These are phyloP conservation scores for Drosophila sturtevanti DNA, from an alignment of 1,140 invertebrate species.

Conservation along the genomic window DNA sequence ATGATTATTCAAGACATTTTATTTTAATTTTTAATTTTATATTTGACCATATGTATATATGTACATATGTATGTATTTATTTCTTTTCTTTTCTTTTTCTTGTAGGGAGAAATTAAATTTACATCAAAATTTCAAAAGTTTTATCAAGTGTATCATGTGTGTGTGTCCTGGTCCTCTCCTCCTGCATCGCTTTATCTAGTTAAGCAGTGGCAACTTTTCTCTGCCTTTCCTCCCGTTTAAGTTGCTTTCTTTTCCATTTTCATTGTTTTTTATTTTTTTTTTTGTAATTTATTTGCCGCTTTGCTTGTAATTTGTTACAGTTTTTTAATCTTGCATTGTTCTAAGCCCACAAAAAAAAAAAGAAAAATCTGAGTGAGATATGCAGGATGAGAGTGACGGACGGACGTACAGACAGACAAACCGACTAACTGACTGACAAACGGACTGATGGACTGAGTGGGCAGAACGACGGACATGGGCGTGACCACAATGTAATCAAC, in stretches of 20 bases:
- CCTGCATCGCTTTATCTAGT: neutral
- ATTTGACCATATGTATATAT: too few relatives aligned
- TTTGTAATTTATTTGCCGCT: conserved; percentile 79
- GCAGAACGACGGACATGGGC: conserved; percentile 18
- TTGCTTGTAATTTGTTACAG: conserved; percentile 80
- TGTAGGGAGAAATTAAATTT: conserved; percentile 34
- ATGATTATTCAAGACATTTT: neutral
- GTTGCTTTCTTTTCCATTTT: neutral
- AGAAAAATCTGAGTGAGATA: conserved; percentile 14
- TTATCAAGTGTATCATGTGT: neutral
- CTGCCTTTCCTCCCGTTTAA: conserved; percentile 24
- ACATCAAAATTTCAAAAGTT: conserved; percentile 20
- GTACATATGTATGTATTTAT: too few relatives aligned
- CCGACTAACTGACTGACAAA: conserved; percentile 9
- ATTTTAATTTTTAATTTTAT: neutral
- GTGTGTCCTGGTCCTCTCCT: neutral
- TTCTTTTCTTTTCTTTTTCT: neutral
- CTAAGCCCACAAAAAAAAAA: conserved; percentile 45
- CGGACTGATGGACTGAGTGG: conserved; percentile 7
- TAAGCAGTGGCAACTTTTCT: conserved; percentile 38
- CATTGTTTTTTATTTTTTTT: conserved; percentile 49
- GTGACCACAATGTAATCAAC: conserved; percentile 56
- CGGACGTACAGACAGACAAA: conserved; percentile 29
- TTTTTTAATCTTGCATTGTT: conserved; percentile 79
- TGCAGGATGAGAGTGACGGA: conserved; percentile 44